Percentiles rank a stretch among this genome's conserved stretches.
These are phyloP conservation scores for Clusia tigrina DNA, from an alignment of 2,888 invertebrate genomes.

Conservation along the genomic window DNA sequence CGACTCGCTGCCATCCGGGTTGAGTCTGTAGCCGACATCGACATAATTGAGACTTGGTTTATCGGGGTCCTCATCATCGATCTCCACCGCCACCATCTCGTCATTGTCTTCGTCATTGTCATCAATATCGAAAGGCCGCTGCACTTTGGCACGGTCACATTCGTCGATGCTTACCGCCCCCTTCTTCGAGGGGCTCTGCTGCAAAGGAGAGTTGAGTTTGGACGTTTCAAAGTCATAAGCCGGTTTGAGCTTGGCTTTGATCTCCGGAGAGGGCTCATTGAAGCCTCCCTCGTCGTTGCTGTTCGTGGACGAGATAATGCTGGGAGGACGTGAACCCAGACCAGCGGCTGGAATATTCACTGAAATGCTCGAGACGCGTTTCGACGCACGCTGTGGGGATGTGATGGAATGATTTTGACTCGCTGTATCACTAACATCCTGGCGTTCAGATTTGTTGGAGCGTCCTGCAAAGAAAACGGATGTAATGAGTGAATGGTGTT, in stretches of 20 bases:
- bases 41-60: constrained; percentile 61
- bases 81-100: constrained; percentile 12
- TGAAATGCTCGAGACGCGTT: constrained; percentile 70
- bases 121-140: background rate
- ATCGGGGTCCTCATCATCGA: constrained; percentile 37
- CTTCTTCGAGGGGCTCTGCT: background rate
- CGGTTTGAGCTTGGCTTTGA: constrained; percentile 69
- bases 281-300: constrained; percentile 75
- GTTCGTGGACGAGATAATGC: constrained; percentile 70
- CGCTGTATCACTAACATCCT: constrained; percentile 28
- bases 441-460: constrained; percentile 43
- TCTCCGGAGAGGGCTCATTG: constrained; percentile 76
- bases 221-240: constrained; percentile 50
- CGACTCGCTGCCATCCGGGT: constrained; percentile 64
- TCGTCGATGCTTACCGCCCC: constrained; percentile 21
- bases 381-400: constrained; percentile 61
- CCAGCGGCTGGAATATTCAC: constrained; percentile 73
- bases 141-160: constrained; percentile 20
- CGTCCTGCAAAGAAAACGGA: constrained; percentile 51
- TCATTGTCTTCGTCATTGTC: too few relatives aligned
- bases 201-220: constrained; percentile 18
- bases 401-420: constrained; percentile 41
- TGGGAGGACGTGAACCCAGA: constrained; percentile 71
- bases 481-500: constrained; percentile 1
- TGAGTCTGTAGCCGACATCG: constrained; percentile 64